Percentiles rank a stretch among this genome's conserved stretches.
These are phyloP conservation scores for Dolichallabes microphthalmus DNA, from an alignment of 2,113 vertebrate genomes.

Conservation along the genomic window DNA sequence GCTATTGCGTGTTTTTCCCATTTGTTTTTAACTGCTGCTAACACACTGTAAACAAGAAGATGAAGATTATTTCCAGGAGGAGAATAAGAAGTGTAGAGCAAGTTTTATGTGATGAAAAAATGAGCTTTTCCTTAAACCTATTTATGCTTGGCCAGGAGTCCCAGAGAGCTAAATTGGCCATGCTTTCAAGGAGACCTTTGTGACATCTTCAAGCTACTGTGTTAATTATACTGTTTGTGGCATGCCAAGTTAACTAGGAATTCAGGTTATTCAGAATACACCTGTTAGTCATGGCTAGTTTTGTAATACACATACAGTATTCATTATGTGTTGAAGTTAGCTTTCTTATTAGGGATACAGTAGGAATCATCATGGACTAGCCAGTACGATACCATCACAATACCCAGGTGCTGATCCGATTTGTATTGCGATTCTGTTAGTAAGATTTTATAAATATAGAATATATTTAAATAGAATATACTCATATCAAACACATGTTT, in stretches of 20 bases:
- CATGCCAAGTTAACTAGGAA: neutral
- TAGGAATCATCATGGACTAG: too few relatives aligned
- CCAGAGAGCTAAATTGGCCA: neutral
- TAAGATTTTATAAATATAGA: too few relatives aligned
- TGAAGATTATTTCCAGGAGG: too few relatives aligned
- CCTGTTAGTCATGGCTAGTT: neutral
- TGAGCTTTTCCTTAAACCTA: neutral
- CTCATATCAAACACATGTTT: too few relatives aligned
- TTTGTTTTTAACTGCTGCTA: neutral
- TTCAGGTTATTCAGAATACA: conserved; percentile 12
- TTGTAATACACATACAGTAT: neutral
- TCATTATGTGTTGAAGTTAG: neutral
- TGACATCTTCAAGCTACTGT: neutral
- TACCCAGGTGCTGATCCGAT: too few relatives aligned
- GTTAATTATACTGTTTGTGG: neutral
- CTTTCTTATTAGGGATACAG: neutral
- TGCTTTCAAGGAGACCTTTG: neutral
- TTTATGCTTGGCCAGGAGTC: neutral
- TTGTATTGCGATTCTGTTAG: too few relatives aligned
- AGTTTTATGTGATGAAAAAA: neutral
- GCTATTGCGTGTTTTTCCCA: neutral
- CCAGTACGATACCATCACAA: too few relatives aligned
- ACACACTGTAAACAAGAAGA: neutral
- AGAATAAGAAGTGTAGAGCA: neutral
- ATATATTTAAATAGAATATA: too few relatives aligned